Evolutionary conservation across 2,113 vertebrate genomes (phyloP), one percentile per base, ranked within the genome.

Genomic region (Physeter macrocephalus): DNA sequence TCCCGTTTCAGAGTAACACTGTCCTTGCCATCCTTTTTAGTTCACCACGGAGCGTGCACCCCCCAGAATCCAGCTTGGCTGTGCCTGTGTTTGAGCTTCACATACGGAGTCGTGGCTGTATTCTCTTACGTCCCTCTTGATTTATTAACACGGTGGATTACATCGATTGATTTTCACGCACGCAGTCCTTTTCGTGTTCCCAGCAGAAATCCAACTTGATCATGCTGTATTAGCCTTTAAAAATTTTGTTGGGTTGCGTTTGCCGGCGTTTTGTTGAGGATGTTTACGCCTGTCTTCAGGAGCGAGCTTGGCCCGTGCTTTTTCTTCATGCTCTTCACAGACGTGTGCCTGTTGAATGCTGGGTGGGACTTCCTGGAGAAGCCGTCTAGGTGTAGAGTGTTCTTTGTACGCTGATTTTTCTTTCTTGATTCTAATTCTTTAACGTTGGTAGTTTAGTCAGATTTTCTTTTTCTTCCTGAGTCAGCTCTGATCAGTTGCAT

Each of bases 151-250:
- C 8, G 6, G 34, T 21, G 7, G 29, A 31, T 20, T 1, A 14
- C 61, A 3, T 20, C 15, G 0, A 2, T 3, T 6, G 13, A 8
- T 39, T 49, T 77, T 31, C 13, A 18, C 0, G 4, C 5, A 20
- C 20, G 6, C 21, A 11, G 29, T 67, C 20, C 1, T 27, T 29
- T 46, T 39, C 31, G 2, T 10, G 18, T 49, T 77, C 39, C 21
- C 34, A 13, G 34, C 13, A 36, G 27, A 41, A 57, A 57, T 57
- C 23, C 49, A 39, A 7, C 61, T 39, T 25, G 61, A 10, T 34
- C 31, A 0, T 2, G 52, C 66, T 6, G 36, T 36, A 36, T 49
- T 18, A 34, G 43, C 49, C 43, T 25, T 39, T 69, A 20, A n/a
- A 46, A 66, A 34, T 5, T 5, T 12, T 2, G 5, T 14, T n/a